Conservation (phyloP, 2,113 vertebrate species). For the Bagarius yarrelli region DNA sequence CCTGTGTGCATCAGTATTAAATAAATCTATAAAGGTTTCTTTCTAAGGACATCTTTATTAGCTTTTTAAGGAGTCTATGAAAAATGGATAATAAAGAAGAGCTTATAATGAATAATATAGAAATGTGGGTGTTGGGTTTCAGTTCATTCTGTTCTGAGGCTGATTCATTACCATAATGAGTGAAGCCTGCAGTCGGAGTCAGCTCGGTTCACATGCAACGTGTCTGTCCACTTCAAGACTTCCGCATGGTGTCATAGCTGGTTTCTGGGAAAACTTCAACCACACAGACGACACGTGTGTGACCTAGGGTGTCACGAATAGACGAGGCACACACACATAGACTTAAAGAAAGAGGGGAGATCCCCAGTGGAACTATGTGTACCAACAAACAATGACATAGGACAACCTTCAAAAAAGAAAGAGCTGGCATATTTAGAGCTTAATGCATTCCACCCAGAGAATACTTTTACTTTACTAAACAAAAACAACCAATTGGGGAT, state of each 20-base stretch:
- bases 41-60: not conserved
- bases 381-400: slow-evolving; percentile 19
- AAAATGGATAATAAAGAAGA: not conserved
- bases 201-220: slow-evolving; percentile 7
- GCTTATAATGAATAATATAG: too few relatives aligned
- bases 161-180: slow-evolving; percentile 13
- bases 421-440: not conserved
- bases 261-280: slow-evolving; percentile 42
- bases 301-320: not conserved
- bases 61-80: too few relatives aligned
- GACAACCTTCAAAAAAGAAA: not conserved
- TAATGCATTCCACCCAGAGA: not conserved
- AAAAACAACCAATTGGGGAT: too few relatives aligned
- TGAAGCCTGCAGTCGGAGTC: slow-evolving; percentile 8
- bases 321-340: not conserved
- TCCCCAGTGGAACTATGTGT: slow-evolving; percentile 8
- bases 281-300: slow-evolving; percentile 9
- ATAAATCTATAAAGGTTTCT: not conserved
- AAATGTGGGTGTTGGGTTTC: not conserved
- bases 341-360: not conserved
- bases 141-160: not conserved
- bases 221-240: slow-evolving; percentile 26
- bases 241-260: slow-evolving; percentile 20
- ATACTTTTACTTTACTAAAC: not conserved
- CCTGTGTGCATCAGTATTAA: not conserved